Evolutionary conservation across 2,797 vertebrate genomes (phyloP).

Genomic region (Myotis myotis): DNA sequence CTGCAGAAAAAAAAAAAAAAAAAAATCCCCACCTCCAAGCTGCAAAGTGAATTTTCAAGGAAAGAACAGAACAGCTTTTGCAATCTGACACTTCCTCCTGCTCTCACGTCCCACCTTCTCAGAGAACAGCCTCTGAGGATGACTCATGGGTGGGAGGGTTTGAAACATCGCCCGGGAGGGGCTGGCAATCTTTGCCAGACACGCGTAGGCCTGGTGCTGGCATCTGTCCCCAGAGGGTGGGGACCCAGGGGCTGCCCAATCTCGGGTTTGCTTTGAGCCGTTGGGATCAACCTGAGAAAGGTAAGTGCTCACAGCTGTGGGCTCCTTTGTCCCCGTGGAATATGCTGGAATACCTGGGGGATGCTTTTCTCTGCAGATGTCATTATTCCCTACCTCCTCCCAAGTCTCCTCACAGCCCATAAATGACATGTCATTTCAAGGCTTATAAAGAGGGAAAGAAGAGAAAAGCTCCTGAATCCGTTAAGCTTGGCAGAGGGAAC

Average conservation of each 20-base stretch:
- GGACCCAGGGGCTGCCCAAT: not conserved
- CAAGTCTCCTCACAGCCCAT: not conserved
- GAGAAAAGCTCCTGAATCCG: not conserved
- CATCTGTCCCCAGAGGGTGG: not conserved
- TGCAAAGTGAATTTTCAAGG: slow-evolving; percentile 31
- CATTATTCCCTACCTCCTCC: not conserved
- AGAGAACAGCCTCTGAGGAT: slow-evolving; percentile 20
- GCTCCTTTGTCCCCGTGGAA: not conserved
- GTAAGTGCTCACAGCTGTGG: not conserved
- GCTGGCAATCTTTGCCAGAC: not conserved
- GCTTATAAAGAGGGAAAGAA: not conserved
- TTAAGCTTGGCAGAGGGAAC: not conserved
- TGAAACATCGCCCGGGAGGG: not conserved
- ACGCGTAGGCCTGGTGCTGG: not conserved
- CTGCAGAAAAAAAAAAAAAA: not conserved
- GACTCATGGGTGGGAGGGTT: slow-evolving; percentile 31
- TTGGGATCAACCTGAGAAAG: not conserved
- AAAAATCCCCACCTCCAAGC: not conserved
- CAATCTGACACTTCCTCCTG: slow-evolving; percentile 58
- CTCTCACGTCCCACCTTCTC: slow-evolving; percentile 41
- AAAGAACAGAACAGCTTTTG: slow-evolving; percentile 49
- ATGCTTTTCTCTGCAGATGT: not conserved
- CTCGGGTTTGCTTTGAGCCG: not conserved
- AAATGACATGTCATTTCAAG: not conserved
- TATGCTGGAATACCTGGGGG: not conserved